Evolutionary conservation across 35 echinoderm and acorn worm genomes (phyloP).

Genomic region (Amphiura filiformis): DNA sequence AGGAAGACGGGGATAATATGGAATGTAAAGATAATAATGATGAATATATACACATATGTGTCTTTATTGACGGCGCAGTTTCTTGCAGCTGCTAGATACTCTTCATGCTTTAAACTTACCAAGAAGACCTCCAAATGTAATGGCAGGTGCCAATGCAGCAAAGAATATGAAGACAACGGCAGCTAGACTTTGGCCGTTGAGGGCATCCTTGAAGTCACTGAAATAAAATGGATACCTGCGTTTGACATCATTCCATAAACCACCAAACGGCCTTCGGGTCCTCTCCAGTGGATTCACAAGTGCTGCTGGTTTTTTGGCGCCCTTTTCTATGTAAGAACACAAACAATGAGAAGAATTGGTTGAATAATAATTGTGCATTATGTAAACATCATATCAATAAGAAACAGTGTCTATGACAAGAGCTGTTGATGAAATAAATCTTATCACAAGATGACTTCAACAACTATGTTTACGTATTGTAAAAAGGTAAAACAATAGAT

Average conservation of each 20-base stretch:
- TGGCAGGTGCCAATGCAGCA: slow-evolving; percentile 75
- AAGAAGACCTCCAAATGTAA: slow-evolving; percentile 82
- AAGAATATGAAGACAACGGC: slow-evolving; percentile 89
- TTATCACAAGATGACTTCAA: no score
- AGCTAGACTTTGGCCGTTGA: slow-evolving; percentile 65
- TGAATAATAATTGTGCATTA: slow-evolving; percentile 1
- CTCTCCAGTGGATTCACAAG: slow-evolving; percentile 62
- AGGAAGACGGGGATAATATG: no score
- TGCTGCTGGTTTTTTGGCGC: not conserved
- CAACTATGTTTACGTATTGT: no score
- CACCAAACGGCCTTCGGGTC: slow-evolving; percentile 71
- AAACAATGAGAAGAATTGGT: not conserved
- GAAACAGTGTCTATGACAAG: no score
- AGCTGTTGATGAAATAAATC: no score
- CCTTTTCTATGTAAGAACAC: not conserved
- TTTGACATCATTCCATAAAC: slow-evolving; percentile 62
- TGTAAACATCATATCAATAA: not conserved
- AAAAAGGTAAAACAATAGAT: no score
- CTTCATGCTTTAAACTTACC: no score
- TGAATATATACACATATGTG: no score
- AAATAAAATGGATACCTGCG: slow-evolving; percentile 65
- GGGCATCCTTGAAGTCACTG: slow-evolving; percentile 69
- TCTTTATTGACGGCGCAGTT: no score
- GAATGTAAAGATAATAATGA: no score
- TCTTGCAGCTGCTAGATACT: no score